Percentiles rank a stretch among this genome's conserved stretches.
phyloP scores from a whole-genome alignment of 2,888 invertebrate species.

The Sepiola atlantica region DNA sequence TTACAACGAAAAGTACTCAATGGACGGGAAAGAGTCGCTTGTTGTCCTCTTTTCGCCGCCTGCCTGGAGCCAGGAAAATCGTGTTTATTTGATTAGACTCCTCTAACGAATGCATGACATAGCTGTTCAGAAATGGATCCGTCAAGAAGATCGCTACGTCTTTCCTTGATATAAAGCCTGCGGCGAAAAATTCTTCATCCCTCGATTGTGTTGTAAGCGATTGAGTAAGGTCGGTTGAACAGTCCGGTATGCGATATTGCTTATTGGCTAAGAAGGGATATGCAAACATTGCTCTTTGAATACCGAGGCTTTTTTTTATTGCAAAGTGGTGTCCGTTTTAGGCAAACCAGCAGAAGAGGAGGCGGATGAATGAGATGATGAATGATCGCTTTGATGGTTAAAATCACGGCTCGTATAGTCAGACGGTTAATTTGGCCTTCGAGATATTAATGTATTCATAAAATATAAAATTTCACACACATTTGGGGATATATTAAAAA shows the following conservation, averaged over 20 bases:
- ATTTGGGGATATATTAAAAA: no score
- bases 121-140: not conserved
- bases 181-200: not conserved
- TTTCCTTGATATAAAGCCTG: not conserved
- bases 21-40: not conserved
- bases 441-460: no score
- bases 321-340: not conserved
- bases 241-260: not conserved
- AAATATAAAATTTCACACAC: no score
- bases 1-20: constrained; percentile 32
- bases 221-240: not conserved
- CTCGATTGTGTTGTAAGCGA: not conserved
- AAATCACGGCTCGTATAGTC: not conserved
- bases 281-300: constrained; percentile 16
- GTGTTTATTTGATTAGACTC: not conserved
- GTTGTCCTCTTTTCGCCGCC: not conserved
- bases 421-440: no score
- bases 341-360: not conserved
- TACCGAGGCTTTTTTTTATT: not conserved
- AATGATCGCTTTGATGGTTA: not conserved
- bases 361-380: not conserved
- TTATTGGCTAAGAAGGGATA: not conserved
- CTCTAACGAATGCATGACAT: not conserved
- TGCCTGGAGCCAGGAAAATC: not conserved
- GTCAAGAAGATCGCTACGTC: not conserved